Evolutionary conservation across 2,797 vertebrate species (phyloP), one percentile per base, ranked within the genome.

Genomic region (Oryzias sinensis): DNA sequence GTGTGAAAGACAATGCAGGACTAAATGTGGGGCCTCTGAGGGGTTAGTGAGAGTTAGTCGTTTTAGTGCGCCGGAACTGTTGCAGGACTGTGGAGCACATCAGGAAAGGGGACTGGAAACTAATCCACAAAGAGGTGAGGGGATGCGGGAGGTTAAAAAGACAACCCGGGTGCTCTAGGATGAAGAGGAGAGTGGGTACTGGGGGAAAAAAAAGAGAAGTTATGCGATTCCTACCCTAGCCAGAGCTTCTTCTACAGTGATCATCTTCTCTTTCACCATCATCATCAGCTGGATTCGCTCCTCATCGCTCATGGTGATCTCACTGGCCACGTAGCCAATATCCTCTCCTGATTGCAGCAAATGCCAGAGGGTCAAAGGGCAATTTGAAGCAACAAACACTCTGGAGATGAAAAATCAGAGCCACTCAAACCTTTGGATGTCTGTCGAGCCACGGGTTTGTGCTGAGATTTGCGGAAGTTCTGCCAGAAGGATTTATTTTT

Each of bases 241-340:
- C 17, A 99, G 92, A 0, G 97, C 97, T 87, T 99, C 97, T 72
- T 99, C 97, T 5, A 99, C 96, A 0, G 97, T 98, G 80, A 99
- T 99, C 96, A 98, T 98, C 91, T 98, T 99, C 72, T 99, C 97
- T 65, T 99, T 99, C 64, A 99, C 97, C 97, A 99, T 99, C 97
- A 98, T 97, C 97, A 99, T 99, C 15, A 99, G 92, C 74, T 99
- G 96, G 78, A 99, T 98, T 41, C 97, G 92, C 15, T 99, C 97
- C 62, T 99, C 97, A 2, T 99, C 97, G 1, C 97, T 97, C 97
- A 99, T 99, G 0, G 97, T 99, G 77, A 99, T 98, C 88, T 99
- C 97, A 22, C 97, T 99, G 67, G 97, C 97, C 43, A 99, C 93
- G 0, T 97, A 99, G 61, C 96, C 97, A 0, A 99, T 94, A 78